A percentile compares a stretch with the other conserved stretches of the same genome.
Conservation (phyloP, 2,797 vertebrate genomes). For the Acrossocheilus wenchowensis region DNA sequence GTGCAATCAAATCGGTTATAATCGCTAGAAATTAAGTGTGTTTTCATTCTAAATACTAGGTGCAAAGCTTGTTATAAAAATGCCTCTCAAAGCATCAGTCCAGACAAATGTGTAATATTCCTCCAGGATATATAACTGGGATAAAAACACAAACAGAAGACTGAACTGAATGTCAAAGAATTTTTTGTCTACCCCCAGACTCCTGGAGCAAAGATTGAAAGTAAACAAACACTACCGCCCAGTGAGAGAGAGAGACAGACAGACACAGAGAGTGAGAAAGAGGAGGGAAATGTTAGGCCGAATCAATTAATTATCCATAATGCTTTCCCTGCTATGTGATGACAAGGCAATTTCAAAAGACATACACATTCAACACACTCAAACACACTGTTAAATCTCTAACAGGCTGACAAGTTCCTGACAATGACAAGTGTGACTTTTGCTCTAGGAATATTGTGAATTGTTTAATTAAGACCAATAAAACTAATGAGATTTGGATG, state of each 20-base stretch:
- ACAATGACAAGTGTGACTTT: neutral
- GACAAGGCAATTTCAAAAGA: constrained; percentile 18
- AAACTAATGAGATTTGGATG: neutral
- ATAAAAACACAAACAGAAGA: constrained; percentile 36
- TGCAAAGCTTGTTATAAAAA: neutral
- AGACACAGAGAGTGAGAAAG: constrained; percentile 4
- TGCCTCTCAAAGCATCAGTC: neutral
- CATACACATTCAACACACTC: constrained; percentile 14
- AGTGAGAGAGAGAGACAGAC: neutral
- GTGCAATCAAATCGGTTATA: too few relatives aligned
- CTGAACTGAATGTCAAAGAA: constrained; percentile 24
- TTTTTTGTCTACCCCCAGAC: constrained; percentile 6
- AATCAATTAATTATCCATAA: constrained; percentile 20
- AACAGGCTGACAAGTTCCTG: constrained; percentile 1
- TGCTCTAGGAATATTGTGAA: neutral
- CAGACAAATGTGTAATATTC: neutral
- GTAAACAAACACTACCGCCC: constrained; percentile 26
- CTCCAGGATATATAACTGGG: constrained; percentile 9
- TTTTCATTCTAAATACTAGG: constrained; percentile 28
- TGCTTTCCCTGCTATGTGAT: constrained; percentile 11
- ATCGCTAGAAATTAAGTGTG: too few relatives aligned
- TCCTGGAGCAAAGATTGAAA: constrained; percentile 14
- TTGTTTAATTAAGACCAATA: neutral
- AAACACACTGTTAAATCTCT: constrained; percentile 1
- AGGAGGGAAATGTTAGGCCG: constrained; percentile 3